phyloP scores from a whole-genome alignment of 2,797 vertebrate species.

The Peromyscus aztecus region DNA sequence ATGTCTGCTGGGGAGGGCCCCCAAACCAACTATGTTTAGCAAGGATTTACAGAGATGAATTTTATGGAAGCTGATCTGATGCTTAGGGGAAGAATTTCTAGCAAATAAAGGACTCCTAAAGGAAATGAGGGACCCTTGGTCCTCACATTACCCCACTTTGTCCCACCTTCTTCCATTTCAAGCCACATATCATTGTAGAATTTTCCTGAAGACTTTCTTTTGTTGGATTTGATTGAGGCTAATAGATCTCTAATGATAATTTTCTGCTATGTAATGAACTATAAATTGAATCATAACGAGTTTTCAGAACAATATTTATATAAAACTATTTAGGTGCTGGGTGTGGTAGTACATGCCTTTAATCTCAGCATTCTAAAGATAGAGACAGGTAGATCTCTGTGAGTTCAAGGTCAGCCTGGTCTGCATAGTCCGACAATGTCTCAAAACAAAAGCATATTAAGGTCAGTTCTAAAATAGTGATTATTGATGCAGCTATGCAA shows the following conservation, averaged over 20 bases:
- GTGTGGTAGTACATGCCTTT: neutral
- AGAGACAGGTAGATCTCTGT: neutral
- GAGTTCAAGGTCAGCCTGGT: neutral
- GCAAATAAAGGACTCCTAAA: neutral
- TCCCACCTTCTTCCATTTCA: neutral
- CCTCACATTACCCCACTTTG: neutral
- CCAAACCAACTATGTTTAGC: constrained; percentile 43
- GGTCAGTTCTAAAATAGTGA: constrained; percentile 82
- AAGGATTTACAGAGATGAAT: constrained; percentile 32
- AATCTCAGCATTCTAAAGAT: neutral
- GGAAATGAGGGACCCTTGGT: neutral
- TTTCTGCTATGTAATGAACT: constrained; percentile 75
- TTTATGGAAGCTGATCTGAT: neutral
- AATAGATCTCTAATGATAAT: constrained; percentile 66
- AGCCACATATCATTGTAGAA: constrained; percentile 68
- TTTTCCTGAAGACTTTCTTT: constrained; percentile 75
- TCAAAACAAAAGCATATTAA: constrained; percentile 81
- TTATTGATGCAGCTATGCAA: constrained; percentile 81
- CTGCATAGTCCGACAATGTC: neutral
- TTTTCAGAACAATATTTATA: constrained; percentile 75
- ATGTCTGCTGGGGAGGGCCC: neutral
- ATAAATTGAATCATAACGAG: constrained; percentile 59
- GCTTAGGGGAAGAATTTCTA: neutral
- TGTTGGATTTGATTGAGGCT: constrained; percentile 73
- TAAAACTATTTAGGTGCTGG: constrained; percentile 81